Evolutionary conservation across 1,140 invertebrate genomes (phyloP), one percentile per base, ranked within the genome.

Genomic region (Aradophagus sp.): DNA sequence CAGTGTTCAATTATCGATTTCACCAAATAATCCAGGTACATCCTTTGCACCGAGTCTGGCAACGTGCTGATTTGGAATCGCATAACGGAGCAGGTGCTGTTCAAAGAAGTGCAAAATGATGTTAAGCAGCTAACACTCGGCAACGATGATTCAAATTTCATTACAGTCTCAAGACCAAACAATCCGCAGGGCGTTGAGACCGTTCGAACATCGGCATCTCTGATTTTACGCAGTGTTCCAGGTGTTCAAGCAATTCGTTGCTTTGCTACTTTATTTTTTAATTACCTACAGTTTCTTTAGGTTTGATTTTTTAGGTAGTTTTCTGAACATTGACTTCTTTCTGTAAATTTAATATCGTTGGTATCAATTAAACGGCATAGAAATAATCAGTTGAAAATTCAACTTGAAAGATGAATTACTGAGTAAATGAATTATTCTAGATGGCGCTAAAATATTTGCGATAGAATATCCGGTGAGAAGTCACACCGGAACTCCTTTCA

Each of bases 21-120:
- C 3, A 3, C 3, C 26, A 23, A 59, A 34, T 45, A 59, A 53
- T 81, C 47, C 47, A 90, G 90, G 52, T 90, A 90, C 73, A 93
- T 99, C 0, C 87, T 97, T 8, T 95, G 95, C 0, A 93, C 95
- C 0, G 97, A 99, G 80, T 97, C 95, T 1, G 96, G 96, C 0
- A 95, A 95, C 76, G 87, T 99, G 15, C 83, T 99, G 0, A 90
- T 98, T 15, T 99, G 97, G 97, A 93, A 97, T 74, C 87, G 95
- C n/a, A 86, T 90, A 23, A 93, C 92, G 0, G 91, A 93, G 66
- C 89, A 92, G 82, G 95, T 97, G 0, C 82, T 95, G 27, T 95
- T 91, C 73, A 93, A 94, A 86, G 91, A 95, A 76, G 91, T 93
- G 73, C 93, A 97, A 78, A 90, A 90, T 6, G 92, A 94, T 3